Conservation (phyloP, 2,797 vertebrate genomes). For the Alauda arvensis region DNA sequence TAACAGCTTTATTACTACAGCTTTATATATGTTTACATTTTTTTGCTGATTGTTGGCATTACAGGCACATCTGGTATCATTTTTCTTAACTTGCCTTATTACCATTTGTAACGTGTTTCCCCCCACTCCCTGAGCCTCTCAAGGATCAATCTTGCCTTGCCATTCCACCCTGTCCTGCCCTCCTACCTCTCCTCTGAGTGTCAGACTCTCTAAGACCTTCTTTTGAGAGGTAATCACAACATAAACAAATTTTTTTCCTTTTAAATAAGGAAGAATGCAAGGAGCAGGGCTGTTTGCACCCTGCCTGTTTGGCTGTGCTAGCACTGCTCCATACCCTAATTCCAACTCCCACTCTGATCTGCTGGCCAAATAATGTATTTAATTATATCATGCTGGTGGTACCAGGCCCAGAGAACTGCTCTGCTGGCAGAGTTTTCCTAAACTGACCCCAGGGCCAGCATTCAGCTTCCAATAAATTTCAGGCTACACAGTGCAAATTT, state of each 20-base stretch:
- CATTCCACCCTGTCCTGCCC: background rate
- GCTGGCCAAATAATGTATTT: conserved; percentile 15
- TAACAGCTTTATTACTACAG: conserved; percentile 59
- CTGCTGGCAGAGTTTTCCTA: conserved; percentile 11
- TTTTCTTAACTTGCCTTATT: conserved; percentile 61
- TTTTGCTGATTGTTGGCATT: conserved; percentile 65
- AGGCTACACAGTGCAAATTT: conserved; percentile 3
- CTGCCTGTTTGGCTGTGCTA: background rate
- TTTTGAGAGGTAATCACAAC: conserved; percentile 32
- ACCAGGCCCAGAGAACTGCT: conserved; percentile 35
- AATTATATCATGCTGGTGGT: conserved; percentile 38
- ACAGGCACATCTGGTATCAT: conserved; percentile 69
- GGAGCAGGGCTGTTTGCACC: background rate
- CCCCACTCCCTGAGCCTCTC: conserved; percentile 42
- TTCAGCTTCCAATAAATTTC: conserved; percentile 15
- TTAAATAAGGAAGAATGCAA: background rate
- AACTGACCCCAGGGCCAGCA: conserved; percentile 10
- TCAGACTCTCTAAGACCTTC: conserved; percentile 27
- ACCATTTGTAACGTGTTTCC: conserved; percentile 38
- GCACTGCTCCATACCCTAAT: background rate
- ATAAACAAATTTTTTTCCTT: background rate
- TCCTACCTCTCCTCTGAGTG: conserved; percentile 3
- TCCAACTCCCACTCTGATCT: conserved; percentile 27
- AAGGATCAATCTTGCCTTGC: conserved; percentile 39
- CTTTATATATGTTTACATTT: conserved; percentile 63